phyloP scores from a whole-genome alignment of 1,140 invertebrate species.

The Acromyrmex charruanus region DNA sequence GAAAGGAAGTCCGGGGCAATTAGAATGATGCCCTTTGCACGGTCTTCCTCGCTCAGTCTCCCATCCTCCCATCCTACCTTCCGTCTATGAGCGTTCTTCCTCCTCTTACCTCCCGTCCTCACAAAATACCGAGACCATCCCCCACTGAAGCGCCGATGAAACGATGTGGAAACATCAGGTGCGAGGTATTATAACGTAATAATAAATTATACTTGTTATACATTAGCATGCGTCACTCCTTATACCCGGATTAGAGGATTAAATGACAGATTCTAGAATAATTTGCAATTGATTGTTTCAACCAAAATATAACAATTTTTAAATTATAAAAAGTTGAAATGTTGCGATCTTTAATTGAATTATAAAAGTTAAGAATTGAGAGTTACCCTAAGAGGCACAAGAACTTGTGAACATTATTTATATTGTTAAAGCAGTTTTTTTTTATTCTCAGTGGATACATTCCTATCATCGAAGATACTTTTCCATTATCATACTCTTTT shows the following conservation, averaged over 20 bases:
- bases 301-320: not conserved
- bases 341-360: not conserved
- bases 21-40: slow-evolving; percentile 87
- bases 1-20: slow-evolving; percentile 87
- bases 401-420: not conserved
- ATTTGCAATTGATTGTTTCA: not conserved
- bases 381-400: not conserved
- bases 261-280: not conserved
- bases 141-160: slow-evolving; percentile 49
- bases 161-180: slow-evolving; percentile 59
- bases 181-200: slow-evolving; percentile 52
- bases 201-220: slow-evolving; percentile 51
- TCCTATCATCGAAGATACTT: not conserved
- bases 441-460: not conserved
- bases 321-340: not conserved
- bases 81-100: slow-evolving; percentile 55
- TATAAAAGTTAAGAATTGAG: not conserved
- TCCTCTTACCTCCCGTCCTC: slow-evolving; percentile 41
- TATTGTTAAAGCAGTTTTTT: not conserved
- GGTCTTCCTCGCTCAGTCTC: slow-evolving; percentile 80
- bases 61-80: slow-evolving; percentile 51
- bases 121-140: slow-evolving; percentile 53
- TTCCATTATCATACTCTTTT: not conserved
- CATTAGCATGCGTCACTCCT: not conserved
- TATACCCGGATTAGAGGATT: not conserved